Conservation (phyloP, 2,797 vertebrate species). For the Amniataba percoides region DNA sequence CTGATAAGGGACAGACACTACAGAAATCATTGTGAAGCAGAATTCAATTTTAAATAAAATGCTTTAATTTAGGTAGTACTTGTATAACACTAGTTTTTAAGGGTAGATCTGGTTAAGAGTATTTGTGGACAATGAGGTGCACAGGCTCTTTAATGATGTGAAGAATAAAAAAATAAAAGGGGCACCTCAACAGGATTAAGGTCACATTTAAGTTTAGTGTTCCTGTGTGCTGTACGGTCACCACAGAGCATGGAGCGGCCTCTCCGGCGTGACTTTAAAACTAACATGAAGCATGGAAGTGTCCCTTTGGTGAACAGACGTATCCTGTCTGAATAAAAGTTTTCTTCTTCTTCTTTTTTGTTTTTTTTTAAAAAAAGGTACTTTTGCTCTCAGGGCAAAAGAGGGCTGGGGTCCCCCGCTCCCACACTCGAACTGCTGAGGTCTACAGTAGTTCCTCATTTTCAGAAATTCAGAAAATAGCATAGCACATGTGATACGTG, state of each 20-base stretch:
- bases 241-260: not conserved
- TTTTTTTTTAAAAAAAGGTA: not conserved
- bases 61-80: not conserved
- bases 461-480: not conserved
- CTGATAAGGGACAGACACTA: not conserved
- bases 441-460: conserved; percentile 19
- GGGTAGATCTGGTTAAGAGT: not conserved
- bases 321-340: not conserved
- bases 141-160: not conserved
- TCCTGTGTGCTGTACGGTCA: not conserved
- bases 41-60: not conserved
- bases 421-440: not conserved
- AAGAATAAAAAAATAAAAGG: too few species aligned
- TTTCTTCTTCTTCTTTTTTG: not conserved
- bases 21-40: too few species aligned
- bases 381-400: not conserved
- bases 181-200: not conserved
- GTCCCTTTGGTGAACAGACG: conserved; percentile 8
- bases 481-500: conserved; percentile 2
- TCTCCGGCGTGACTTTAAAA: not conserved
- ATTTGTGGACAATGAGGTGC: not conserved
- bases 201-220: not conserved
- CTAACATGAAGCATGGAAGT: not conserved
- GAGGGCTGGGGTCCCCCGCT: not conserved
- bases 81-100: not conserved